These are phyloP conservation scores for Dicycla oo DNA, from an alignment of 2,888 invertebrate species.

Conservation along the genomic window DNA sequence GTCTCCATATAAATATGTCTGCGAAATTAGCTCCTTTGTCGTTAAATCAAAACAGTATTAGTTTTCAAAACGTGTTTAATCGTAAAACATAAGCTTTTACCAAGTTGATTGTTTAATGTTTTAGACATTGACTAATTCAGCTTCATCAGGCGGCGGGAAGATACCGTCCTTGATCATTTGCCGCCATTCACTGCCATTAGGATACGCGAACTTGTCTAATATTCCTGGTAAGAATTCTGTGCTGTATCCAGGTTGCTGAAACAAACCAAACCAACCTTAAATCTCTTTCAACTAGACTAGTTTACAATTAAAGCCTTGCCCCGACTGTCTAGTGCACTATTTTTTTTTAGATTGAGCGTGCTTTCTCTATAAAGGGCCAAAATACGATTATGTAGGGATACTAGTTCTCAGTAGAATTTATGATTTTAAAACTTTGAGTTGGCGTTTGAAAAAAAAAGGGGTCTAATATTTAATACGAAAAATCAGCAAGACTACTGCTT, in stretches of 20 bases:
- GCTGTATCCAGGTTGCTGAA: constrained; percentile 94
- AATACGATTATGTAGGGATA: background rate
- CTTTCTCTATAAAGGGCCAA: background rate
- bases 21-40: background rate
- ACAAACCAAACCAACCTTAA: constrained; percentile 58
- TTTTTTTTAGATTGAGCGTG: background rate
- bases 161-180: constrained; percentile 91
- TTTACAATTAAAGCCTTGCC: background rate
- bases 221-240: constrained; percentile 93
- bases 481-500: background rate
- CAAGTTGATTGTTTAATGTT: background rate
- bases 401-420: background rate
- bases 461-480: background rate
- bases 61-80: constrained; percentile 19
- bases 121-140: constrained; percentile 81
- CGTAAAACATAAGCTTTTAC: background rate
- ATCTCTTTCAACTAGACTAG: background rate
- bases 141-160: constrained; percentile 89
- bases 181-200: constrained; percentile 94
- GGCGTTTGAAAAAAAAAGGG: too few species aligned
- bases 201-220: constrained; percentile 93
- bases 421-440: too few species aligned
- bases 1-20: background rate
- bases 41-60: background rate
- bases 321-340: background rate